These are phyloP conservation scores for Mesocricetus auratus DNA, from an alignment of 2,113 vertebrate species.

Conservation along the genomic window DNA sequence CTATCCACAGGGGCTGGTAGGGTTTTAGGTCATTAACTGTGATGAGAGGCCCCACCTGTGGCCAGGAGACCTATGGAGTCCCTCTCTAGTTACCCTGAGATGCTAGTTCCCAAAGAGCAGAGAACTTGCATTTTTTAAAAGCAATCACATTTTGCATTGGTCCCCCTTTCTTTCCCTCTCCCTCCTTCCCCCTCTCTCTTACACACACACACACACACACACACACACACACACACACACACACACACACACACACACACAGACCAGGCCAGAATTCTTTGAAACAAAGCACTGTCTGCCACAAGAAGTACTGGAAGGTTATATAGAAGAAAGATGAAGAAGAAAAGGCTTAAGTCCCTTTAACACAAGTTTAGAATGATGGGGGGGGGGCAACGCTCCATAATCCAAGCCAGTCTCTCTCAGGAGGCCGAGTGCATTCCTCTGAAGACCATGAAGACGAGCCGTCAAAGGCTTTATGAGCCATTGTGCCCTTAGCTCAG, in stretches of 20 bases:
- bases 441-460: background rate
- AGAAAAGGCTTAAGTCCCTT: background rate
- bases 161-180: background rate
- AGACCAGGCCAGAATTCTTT: background rate
- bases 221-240: background rate
- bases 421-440: background rate
- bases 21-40: conserved; percentile 28
- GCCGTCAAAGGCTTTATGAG: background rate
- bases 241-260: background rate
- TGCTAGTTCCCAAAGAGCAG: background rate
- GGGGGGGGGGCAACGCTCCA: accelerated
- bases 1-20: conserved; percentile 19
- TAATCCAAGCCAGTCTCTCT: background rate
- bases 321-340: conserved; percentile 1
- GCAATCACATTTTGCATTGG: background rate
- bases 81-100: background rate
- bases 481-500: background rate
- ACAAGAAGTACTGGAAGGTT: background rate
- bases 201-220: background rate
- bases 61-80: background rate
- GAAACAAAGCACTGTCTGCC: background rate
- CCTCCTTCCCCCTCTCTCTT: background rate
- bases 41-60: background rate
- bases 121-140: background rate
- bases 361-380: background rate